phyloP scores from a whole-genome alignment of 2,888 invertebrate species.

The Lissonota sp. region DNA sequence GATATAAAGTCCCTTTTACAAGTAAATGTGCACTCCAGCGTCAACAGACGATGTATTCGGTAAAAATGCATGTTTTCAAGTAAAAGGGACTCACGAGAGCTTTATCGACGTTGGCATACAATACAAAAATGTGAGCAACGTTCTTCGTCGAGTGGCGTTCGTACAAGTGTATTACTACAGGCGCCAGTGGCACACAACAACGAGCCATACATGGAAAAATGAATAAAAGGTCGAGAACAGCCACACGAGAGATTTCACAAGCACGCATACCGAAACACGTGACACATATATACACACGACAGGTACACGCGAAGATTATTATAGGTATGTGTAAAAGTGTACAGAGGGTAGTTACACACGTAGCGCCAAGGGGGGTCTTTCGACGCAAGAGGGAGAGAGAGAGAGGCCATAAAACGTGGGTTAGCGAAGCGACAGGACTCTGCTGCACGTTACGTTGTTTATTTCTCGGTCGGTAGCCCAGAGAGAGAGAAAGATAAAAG shows the following conservation, averaged over 20 bases:
- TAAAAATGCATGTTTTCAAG: slow-evolving; percentile 40
- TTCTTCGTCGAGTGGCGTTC: slow-evolving; percentile 31
- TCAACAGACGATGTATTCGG: too few species aligned
- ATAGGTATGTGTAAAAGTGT: slow-evolving; percentile 24
- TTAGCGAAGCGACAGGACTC: slow-evolving; percentile 8
- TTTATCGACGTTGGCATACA: slow-evolving; percentile 30
- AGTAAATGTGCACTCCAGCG: too few species aligned
- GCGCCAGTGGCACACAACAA: slow-evolving; percentile 33
- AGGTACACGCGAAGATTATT: slow-evolving; percentile 43
- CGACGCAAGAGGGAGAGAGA: slow-evolving; percentile 16
- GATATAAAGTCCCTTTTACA: too few species aligned
- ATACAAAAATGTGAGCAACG: slow-evolving; percentile 16
- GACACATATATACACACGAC: slow-evolving; percentile 10
- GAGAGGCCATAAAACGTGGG: slow-evolving; percentile 59
- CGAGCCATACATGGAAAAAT: slow-evolving; percentile 26
- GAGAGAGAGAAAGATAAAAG: neutral
- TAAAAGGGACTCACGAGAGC: slow-evolving; percentile 18
- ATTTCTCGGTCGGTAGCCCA: slow-evolving; percentile 51
- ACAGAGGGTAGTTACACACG: slow-evolving; percentile 43
- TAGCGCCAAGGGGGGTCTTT: slow-evolving; percentile 23
- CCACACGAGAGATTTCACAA: slow-evolving; percentile 17
- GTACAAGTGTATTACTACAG: slow-evolving; percentile 50
- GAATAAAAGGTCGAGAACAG: slow-evolving; percentile 56
- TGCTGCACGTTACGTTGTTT: slow-evolving; percentile 54
- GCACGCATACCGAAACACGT: slow-evolving; percentile 16